Conservation (phyloP, 2,113 vertebrate species). For the Aspidoscelis tigris region DNA sequence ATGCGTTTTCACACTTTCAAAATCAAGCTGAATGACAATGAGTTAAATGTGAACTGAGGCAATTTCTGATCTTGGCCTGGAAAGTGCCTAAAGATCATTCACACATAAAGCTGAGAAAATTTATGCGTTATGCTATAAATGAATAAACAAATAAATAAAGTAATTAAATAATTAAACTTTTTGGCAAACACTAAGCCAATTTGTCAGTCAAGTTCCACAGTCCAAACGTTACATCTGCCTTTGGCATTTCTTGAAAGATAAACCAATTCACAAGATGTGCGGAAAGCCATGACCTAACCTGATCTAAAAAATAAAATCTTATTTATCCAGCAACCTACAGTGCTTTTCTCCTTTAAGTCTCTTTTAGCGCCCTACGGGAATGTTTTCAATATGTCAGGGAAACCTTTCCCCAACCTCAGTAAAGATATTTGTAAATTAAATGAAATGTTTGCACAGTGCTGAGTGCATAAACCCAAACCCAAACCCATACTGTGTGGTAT, state of each 20-base stretch:
- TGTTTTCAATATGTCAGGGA: constrained; percentile 3
- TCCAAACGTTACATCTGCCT: neutral
- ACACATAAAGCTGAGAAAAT: neutral
- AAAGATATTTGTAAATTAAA: constrained; percentile 15
- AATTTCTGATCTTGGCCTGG: too few relatives aligned
- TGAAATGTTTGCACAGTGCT: neutral
- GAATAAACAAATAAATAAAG: too few relatives aligned
- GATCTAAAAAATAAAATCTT: neutral
- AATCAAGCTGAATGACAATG: too few relatives aligned
- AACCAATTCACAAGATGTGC: neutral
- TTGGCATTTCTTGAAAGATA: neutral
- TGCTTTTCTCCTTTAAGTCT: neutral
- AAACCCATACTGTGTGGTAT: neutral
- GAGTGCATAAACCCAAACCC: neutral
- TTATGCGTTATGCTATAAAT: neutral
- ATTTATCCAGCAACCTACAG: neutral
- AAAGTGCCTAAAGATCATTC: neutral
- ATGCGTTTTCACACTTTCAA: too few relatives aligned
- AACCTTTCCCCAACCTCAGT: neutral
- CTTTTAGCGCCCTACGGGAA: neutral
- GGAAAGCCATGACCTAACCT: neutral
- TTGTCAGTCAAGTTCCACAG: too few relatives aligned
- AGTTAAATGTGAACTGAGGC: too few relatives aligned
- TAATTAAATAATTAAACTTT: neutral
- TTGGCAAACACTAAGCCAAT: neutral